Conservation (phyloP, 2,797 vertebrate genomes). For the Tolypeutes matacus region DNA sequence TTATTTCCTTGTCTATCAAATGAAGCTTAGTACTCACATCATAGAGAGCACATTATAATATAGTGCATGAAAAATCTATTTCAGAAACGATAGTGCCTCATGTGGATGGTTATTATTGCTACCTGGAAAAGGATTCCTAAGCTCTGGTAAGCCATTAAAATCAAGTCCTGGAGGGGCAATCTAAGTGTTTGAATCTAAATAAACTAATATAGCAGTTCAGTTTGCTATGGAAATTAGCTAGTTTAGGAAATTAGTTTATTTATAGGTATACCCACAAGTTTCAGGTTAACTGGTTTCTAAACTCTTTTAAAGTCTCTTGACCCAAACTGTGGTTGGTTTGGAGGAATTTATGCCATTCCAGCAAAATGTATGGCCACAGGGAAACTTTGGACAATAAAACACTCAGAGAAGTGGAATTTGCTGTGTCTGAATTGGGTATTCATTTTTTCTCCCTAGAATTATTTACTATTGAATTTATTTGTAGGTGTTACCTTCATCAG, state of each 20-base stretch:
- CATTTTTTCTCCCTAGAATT: neutral
- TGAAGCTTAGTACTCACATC: neutral
- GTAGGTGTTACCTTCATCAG: neutral
- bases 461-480: neutral
- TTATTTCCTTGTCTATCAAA: neutral
- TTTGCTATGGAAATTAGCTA: constrained; percentile 8
- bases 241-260: neutral
- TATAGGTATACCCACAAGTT: neutral
- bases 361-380: neutral
- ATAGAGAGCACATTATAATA: neutral
- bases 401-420: neutral
- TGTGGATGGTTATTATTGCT: too few relatives aligned
- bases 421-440: neutral
- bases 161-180: neutral
- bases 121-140: neutral
- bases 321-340: neutral
- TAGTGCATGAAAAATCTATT: neutral
- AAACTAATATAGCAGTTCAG: neutral
- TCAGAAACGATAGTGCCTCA: neutral
- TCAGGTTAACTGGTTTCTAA: constrained; percentile 33
- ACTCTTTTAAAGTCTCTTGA: neutral
- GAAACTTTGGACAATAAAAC: neutral
- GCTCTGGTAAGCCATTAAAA: neutral
- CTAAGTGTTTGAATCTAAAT: neutral
- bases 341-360: constrained; percentile 4